Percentiles rank a stretch among this genome's conserved stretches.
phyloP scores from a whole-genome alignment of 1,140 invertebrate species.

The Pseudoatta argentina region DNA sequence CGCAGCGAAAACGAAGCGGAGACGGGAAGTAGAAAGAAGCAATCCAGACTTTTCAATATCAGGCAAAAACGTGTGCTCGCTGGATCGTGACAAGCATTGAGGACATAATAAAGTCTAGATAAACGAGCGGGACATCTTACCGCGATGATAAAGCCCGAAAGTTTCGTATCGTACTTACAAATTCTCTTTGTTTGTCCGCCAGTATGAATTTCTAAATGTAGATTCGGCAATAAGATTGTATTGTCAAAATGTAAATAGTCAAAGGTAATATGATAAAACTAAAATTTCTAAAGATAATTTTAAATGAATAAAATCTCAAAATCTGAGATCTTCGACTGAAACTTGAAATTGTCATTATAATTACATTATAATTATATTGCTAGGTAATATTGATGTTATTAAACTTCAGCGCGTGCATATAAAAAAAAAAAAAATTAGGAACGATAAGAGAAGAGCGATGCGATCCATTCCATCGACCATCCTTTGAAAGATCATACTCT shows the following conservation, averaged over 20 bases:
- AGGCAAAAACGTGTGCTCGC: slow-evolving; percentile 50
- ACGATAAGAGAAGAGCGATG: slow-evolving; percentile 17
- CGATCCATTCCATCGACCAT: slow-evolving; percentile 64
- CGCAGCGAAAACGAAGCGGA: slow-evolving; percentile 18
- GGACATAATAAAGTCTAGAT: slow-evolving; percentile 68
- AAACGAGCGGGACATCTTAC: slow-evolving; percentile 50
- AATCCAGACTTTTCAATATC: slow-evolving; percentile 71
- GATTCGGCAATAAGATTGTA: background rate
- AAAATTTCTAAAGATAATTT: background rate
- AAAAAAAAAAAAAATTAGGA: background rate
- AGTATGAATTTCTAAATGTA: background rate
- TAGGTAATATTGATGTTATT: slow-evolving; percentile 1
- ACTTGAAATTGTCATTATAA: background rate
- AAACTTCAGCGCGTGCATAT: background rate
- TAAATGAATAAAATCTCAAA: background rate
- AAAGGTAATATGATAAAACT: background rate
- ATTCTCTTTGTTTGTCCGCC: background rate
- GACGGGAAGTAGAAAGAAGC: slow-evolving; percentile 49
- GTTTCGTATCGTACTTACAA: slow-evolving; percentile 17
- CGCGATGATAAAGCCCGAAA: slow-evolving; percentile 32
- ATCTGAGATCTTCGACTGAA: background rate
- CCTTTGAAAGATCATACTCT: slow-evolving; percentile 79
- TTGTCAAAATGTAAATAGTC: background rate
- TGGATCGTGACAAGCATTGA: slow-evolving; percentile 66
- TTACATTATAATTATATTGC: background rate